These are phyloP conservation scores for Toxostoma redivivum DNA, from an alignment of 2,113 vertebrate species.

Conservation along the genomic window DNA sequence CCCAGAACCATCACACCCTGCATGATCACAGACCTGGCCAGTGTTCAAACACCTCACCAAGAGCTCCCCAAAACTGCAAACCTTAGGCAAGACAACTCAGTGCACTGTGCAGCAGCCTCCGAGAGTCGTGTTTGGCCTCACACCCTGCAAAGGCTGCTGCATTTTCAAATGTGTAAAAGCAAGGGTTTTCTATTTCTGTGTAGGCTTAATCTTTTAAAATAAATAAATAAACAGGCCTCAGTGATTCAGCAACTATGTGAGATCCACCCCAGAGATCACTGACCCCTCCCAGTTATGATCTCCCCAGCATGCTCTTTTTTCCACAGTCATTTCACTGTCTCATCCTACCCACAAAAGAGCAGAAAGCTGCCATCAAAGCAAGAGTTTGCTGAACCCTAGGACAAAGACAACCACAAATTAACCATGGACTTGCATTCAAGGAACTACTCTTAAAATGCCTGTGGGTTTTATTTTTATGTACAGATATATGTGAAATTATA, in stretches of 20 bases:
- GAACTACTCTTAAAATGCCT: slow-evolving; percentile 8
- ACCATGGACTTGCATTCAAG: background rate
- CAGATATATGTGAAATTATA: background rate
- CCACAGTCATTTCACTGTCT: background rate
- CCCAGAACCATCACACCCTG: background rate
- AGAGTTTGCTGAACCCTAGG: background rate
- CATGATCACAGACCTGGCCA: background rate
- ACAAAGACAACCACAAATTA: background rate
- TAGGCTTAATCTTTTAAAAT: background rate
- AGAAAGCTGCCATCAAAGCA: background rate
- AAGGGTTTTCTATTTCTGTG: background rate
- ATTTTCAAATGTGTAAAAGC: background rate
- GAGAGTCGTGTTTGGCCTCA: background rate
- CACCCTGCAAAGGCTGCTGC: background rate
- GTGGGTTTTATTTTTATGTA: background rate
- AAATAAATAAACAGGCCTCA: background rate
- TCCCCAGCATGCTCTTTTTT: background rate
- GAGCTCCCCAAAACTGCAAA: background rate
- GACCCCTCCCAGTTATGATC: background rate
- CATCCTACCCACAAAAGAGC: background rate
- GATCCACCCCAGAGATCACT: background rate
- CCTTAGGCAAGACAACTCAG: background rate
- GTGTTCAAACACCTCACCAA: background rate
- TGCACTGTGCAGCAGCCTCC: rapidly evolving
- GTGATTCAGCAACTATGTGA: background rate